Conservation (phyloP, 2,113 vertebrate genomes). For the Garra rufa region DNA sequence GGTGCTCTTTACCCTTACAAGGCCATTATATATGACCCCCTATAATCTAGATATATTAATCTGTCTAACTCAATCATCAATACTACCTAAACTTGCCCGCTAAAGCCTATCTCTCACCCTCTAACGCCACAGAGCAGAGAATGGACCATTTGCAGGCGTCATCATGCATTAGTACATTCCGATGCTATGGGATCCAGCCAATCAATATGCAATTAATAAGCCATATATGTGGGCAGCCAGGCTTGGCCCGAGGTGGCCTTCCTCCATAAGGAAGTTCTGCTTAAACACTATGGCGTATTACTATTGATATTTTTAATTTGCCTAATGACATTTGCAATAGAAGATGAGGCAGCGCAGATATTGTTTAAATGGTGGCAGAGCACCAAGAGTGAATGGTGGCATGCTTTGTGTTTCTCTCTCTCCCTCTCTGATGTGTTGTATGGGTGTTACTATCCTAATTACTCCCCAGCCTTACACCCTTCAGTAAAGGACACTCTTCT, state of each 20-base stretch:
- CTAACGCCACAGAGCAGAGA: constrained; percentile 14
- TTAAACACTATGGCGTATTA: constrained; percentile 39
- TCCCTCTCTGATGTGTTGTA: constrained; percentile 68
- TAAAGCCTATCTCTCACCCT: constrained; percentile 8
- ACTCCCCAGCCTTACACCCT: constrained; percentile 70
- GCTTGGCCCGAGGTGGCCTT: constrained; percentile 21
- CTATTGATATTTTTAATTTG: constrained; percentile 45
- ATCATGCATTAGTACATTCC: constrained; percentile 28
- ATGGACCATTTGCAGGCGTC: constrained; percentile 4
- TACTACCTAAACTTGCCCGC: not conserved
- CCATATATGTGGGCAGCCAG: constrained; percentile 27
- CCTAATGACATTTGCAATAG: constrained; percentile 37
- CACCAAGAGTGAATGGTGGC: not conserved
- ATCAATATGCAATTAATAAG: constrained; percentile 59
- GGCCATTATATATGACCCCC: constrained; percentile 8
- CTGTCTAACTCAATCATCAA: constrained; percentile 39
- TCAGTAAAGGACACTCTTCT: constrained; percentile 53
- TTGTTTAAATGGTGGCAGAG: not conserved
- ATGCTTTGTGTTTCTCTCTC: constrained; percentile 17
- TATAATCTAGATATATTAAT: constrained; percentile 44
- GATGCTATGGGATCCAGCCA: constrained; percentile 20
- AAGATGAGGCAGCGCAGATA: constrained; percentile 8
- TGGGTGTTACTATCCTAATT: constrained; percentile 77
- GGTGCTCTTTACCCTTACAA: constrained; percentile 31
- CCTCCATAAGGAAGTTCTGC: not conserved